Conservation (phyloP, 2,113 vertebrate genomes). For the Trogon melanurus region DNA sequence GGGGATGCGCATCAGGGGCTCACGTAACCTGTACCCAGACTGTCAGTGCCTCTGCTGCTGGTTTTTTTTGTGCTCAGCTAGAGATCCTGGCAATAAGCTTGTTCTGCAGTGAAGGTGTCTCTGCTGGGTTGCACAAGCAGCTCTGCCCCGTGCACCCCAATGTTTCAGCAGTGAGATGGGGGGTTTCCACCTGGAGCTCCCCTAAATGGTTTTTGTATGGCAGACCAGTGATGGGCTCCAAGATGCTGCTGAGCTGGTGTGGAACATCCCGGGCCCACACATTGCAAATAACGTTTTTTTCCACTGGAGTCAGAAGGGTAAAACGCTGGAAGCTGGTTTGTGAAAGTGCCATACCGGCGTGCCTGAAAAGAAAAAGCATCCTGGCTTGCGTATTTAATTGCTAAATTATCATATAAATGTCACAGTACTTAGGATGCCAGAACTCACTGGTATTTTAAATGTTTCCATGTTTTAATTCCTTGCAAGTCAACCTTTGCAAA, state of each 20-base stretch:
- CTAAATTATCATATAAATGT: constrained; percentile 66
- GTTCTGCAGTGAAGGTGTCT: neutral
- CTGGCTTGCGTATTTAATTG: constrained; percentile 45
- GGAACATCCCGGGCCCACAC: neutral
- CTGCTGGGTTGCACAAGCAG: neutral
- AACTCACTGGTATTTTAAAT: constrained; percentile 52
- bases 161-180: neutral
- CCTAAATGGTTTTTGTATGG: accelerated
- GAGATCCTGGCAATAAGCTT: neutral
- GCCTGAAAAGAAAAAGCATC: neutral
- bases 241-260: neutral
- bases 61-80: neutral
- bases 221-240: neutral
- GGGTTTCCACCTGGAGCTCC: neutral
- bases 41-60: accelerated
- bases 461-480: constrained; percentile 48
- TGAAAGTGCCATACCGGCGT: neutral
- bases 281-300: neutral
- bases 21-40: too few species aligned
- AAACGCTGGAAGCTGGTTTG: neutral
- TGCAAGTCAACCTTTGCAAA: constrained; percentile 53
- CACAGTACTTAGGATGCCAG: constrained; percentile 30
- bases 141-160: neutral
- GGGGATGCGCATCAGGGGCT: neutral
- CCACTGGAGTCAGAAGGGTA: neutral